Evolutionary conservation across 2,888 invertebrate genomes (phyloP), one percentile per base, ranked within the genome.

Genomic region (Eurytoma californica): DNA sequence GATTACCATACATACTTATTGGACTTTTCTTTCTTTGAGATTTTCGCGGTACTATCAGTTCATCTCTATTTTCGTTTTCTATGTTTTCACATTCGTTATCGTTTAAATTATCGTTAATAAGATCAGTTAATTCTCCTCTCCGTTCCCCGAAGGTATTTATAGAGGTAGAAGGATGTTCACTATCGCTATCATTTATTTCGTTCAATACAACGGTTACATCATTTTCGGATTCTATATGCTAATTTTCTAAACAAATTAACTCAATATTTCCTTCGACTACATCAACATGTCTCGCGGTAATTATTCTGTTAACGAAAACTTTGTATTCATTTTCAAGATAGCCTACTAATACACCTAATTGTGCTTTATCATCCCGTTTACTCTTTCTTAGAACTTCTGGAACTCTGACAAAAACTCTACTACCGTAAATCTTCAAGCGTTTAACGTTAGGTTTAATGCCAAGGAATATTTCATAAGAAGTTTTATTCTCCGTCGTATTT

Each of bases 391-490:
- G 47, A 12, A 47, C 74, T 73, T 82, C 82, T 7, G 83, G 82
- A 9, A 72, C 55, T 73, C 82, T 81, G 0, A 80, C 74, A 72
- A 79, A 82, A 13, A 80, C 81, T 79, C 57, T 39, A 51, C 80
- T 82, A 13, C 80, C 83, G 30, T 77, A 83, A 0, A 82, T 61
- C 66, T 73, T 68, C 30, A 78, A 73, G 76, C 82, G 28, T 20
- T 63, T 57, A 13, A 80, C 79, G 76, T 77, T 80, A 28, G 82
- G 82, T 65, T 79, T 82, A 51, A 58, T 78, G 5, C 60, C 61
- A 66, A 83, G 82, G n/a, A 82, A 63, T 68, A 82, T 82, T 66
- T 83, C 82, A 14, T 74, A 82, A 20, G 82, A 80, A 13, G 80
- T 82, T 82, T n/a, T n/a, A n/a, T 82, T 83, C n/a, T 80, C 73